Base-by-base conservation (phyloP, 2,797 vertebrate genomes). In the Oryzias dopingdopingensis region DNA sequence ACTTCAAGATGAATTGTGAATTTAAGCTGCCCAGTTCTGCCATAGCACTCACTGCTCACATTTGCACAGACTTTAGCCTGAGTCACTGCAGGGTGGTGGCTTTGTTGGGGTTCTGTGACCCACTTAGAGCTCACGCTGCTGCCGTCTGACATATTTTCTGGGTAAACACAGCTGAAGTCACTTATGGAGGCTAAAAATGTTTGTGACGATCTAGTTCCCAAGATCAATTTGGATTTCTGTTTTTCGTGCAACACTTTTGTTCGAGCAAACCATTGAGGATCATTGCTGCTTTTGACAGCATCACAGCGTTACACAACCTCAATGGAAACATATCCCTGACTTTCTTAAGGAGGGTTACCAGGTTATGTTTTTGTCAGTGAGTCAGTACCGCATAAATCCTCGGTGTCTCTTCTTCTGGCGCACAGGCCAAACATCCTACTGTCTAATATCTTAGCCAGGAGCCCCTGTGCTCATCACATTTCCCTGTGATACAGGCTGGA, bases 371-470 rank as follows among this genome's bases (percentile, higher is more conserved):
- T 81, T 72, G 46, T 82, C 83, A 70, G 74, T 62, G 77, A 76
- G 70, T 63, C 48, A 52, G 65, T 74, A 78, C 60, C 45, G 1
- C 44, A 74, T 87, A 75, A 87, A 88, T 89, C 69, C 84, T 44
- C 18, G 1, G 40, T 43, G 72, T 76, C 81, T 91, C 86, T 63
- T 41, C 49, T 90, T 91, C 87, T 86, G 86, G 70, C 50, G 20
- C 43, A 68, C 29, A 55, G 64, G 48, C 56, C 73, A 49, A 74
- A 71, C 63, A 61, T 74, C 68, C 81, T 67, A 72, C 70, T 68
- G 50, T 77, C 56, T 50, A 18, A 49, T 17, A 20, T 6, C 6
- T 47, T 16, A 23, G 52, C 60, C 62, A 20, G 32, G 26, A 67
- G 57, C 55, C 49, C 37, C 62, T 60, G 37, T 48, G 49, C 57